Conservation (phyloP, 2,888 invertebrate species). For the Synanthedon vespiformis region DNA sequence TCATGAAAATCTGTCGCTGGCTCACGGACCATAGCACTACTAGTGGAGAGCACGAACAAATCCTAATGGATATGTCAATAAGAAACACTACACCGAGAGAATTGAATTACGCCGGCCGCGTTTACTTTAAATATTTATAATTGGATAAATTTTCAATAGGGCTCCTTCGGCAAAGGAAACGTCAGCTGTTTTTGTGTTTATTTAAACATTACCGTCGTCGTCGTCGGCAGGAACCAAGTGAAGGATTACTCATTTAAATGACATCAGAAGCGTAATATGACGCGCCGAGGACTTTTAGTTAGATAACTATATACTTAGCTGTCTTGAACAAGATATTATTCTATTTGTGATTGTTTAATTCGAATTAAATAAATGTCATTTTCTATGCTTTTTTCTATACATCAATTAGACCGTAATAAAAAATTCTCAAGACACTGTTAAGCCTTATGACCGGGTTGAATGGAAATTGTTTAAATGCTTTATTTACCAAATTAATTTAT, state of each 20-base stretch:
- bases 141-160: conserved; percentile 29
- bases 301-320: not conserved
- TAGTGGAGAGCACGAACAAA: conserved; percentile 28
- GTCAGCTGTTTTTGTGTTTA: not conserved
- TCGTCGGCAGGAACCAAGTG: not conserved
- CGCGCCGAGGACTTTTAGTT: not conserved
- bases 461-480: too few relatives aligned
- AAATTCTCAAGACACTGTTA: too few relatives aligned
- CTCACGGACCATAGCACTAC: too few relatives aligned
- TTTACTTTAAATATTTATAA: conserved; percentile 58
- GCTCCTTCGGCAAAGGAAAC: conserved; percentile 12
- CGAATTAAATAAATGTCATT: too few relatives aligned
- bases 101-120: conserved; percentile 48
- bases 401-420: too few relatives aligned
- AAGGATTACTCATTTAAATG: not conserved
- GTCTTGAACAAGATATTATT: too few relatives aligned
- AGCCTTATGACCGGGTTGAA: too few relatives aligned
- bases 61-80: conserved; percentile 64
- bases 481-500: too few relatives aligned
- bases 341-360: too few relatives aligned
- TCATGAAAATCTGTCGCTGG: too few relatives aligned
- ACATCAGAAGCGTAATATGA: not conserved
- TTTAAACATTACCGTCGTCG: not conserved
- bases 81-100: conserved; percentile 50
- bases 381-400: too few relatives aligned